These are phyloP conservation scores for Drosophila lacicola DNA, from an alignment of 2,888 invertebrate genomes.

Conservation along the genomic window DNA sequence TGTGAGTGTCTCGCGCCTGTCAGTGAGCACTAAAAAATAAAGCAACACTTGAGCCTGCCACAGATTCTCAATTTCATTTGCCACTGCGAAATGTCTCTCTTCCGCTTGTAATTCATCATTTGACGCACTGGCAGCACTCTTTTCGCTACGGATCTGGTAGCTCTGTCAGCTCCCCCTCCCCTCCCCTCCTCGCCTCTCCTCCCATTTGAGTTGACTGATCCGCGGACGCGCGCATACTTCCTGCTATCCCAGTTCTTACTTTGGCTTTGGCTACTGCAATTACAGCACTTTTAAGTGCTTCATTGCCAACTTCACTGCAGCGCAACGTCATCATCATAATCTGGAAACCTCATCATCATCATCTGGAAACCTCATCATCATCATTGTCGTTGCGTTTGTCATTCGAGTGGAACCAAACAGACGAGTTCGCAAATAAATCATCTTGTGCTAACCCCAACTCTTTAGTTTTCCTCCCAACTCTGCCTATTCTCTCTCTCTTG, in stretches of 20 bases:
- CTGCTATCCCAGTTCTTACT: constrained; percentile 59
- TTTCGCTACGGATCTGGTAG: constrained; percentile 16
- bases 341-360: constrained; percentile 20
- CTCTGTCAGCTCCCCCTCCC: background rate
- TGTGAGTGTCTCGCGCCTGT: constrained; percentile 46
- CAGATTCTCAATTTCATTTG: constrained; percentile 57
- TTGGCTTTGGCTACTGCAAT: constrained; percentile 65
- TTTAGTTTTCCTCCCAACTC: constrained; percentile 3
- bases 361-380: constrained; percentile 19
- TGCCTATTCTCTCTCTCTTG: constrained; percentile 8
- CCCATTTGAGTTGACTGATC: constrained; percentile 43
- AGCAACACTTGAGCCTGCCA: constrained; percentile 73
- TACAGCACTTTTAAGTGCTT: constrained; percentile 79
- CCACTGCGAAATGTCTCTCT: constrained; percentile 78
- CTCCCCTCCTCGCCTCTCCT: too few species aligned
- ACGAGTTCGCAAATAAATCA: constrained; percentile 80
- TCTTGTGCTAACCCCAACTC: constrained; percentile 47
- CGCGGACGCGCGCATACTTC: constrained; percentile 60
- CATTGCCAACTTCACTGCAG: constrained; percentile 76
- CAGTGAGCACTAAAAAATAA: constrained; percentile 71
- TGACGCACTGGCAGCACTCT: constrained; percentile 40
- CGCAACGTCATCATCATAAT: constrained; percentile 61
- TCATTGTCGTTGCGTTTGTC: constrained; percentile 65
- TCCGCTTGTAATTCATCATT: constrained; percentile 84
- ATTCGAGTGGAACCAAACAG: constrained; percentile 80